Evolutionary conservation across 2,113 vertebrate genomes (phyloP).

Genomic region (Paradisaea rubra): DNA sequence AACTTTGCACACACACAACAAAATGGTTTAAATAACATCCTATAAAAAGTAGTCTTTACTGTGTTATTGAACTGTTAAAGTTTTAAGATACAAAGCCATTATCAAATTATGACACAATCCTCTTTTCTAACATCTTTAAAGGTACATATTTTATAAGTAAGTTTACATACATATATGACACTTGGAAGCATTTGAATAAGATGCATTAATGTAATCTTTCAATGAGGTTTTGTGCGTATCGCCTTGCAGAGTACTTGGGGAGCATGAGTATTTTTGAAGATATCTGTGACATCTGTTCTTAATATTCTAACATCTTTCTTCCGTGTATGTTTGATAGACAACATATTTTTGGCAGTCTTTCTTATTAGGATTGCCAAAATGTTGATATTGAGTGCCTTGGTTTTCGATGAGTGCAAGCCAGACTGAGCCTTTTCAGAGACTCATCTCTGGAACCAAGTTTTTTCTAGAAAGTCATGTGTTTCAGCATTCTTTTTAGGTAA

Average conservation of each 20-base stretch:
- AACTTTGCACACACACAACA: background rate
- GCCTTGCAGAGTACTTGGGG: background rate
- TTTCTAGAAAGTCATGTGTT: conserved; percentile 56
- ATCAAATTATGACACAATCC: conserved; percentile 1
- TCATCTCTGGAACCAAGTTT: conserved; percentile 47
- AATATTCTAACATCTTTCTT: conserved; percentile 74
- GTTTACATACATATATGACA: background rate
- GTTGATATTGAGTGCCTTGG: conserved; percentile 65
- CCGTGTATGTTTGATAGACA: conserved; percentile 70
- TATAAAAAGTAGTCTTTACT: conserved; percentile 40
- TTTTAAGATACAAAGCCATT: background rate
- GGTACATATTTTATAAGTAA: conserved; percentile 21
- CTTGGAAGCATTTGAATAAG: conserved; percentile 8
- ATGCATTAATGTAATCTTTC: conserved; percentile 18
- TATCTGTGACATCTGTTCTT: conserved; percentile 74
- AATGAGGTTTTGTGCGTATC: conserved; percentile 29
- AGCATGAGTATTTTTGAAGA: conserved; percentile 44
- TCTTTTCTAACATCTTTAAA: conserved; percentile 16
- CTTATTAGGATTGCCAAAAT: conserved; percentile 73
- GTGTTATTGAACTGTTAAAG: conserved; percentile 22
- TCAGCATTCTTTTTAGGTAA: conserved; percentile 45
- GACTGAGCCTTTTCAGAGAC: conserved; percentile 48
- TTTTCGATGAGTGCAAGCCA: conserved; percentile 47
- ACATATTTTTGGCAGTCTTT: conserved; percentile 73
- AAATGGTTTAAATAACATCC: conserved; percentile 2